phyloP scores from a whole-genome alignment of 2,888 invertebrate genomes.

The Palloptera scutellata region DNA sequence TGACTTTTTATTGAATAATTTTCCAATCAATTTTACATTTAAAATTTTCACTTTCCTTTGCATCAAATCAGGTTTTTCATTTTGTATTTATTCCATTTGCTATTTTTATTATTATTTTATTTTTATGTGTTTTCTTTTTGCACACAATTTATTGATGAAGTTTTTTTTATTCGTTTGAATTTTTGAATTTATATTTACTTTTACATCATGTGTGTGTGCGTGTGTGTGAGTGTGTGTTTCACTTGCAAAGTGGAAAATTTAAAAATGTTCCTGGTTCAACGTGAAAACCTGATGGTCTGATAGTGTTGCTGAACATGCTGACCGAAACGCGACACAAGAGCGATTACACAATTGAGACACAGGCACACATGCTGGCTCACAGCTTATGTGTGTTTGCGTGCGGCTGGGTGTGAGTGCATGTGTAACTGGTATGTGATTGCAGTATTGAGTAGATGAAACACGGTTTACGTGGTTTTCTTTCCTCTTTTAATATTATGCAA shows the following conservation, averaged over 20 bases:
- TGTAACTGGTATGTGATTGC: background rate
- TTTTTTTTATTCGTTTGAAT: background rate
- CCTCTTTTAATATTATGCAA: slow-evolving; percentile 32
- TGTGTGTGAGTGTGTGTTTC: background rate
- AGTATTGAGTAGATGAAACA: background rate
- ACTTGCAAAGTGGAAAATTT: slow-evolving; percentile 41
- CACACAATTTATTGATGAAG: too few relatives aligned
- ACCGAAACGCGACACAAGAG: slow-evolving; percentile 13
- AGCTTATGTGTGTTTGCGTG: background rate
- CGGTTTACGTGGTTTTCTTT: slow-evolving; percentile 38
- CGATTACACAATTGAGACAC: background rate
- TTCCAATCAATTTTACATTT: background rate
- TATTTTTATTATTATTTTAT: background rate
- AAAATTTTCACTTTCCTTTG: slow-evolving; percentile 12
- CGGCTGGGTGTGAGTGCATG: background rate
- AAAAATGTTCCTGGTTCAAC: slow-evolving; percentile 53
- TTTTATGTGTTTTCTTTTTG: slow-evolving; percentile 3
- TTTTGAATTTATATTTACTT: background rate
- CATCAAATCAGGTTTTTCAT: slow-evolving; percentile 4
- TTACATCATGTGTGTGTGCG: background rate
- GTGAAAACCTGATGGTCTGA: background rate
- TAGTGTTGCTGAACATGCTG: slow-evolving; percentile 1
- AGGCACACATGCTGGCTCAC: background rate
- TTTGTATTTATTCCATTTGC: slow-evolving; percentile 1
- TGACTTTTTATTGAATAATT: too few relatives aligned